Conservation (phyloP, 2,797 vertebrate species). For the Spinus olivaceus region DNA sequence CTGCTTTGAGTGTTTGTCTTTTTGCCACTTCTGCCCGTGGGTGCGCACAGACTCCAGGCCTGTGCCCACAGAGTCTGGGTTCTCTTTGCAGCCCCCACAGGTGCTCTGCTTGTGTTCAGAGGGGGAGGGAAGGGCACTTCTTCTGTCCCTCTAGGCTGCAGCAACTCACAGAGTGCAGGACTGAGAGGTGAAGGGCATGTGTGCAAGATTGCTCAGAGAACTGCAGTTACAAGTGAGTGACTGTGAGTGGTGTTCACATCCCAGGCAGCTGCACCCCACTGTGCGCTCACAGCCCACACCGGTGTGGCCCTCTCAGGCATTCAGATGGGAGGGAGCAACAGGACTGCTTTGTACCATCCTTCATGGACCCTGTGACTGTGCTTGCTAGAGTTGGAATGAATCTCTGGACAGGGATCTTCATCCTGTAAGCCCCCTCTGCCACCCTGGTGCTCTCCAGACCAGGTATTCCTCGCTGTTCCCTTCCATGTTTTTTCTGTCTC, state of each 20-base stretch:
- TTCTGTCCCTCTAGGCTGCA: background rate
- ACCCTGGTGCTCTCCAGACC: background rate
- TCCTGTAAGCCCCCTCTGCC: background rate
- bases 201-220: background rate
- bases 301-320: background rate
- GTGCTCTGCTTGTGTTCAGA: background rate
- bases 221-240: background rate
- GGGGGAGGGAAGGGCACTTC: background rate
- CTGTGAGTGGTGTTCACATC: background rate
- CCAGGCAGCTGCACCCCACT: background rate
- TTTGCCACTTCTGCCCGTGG: background rate
- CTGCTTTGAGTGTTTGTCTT: background rate
- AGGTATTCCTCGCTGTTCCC: background rate
- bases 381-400: background rate
- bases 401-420: background rate
- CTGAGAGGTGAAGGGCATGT: background rate
- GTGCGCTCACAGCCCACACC: background rate
- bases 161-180: background rate
- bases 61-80: background rate
- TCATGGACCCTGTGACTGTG: background rate
- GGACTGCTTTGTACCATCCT: background rate
- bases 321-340: background rate
- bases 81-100: fast-evolving
- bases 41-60: background rate
- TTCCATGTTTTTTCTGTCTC: background rate